phyloP scores from a whole-genome alignment of 2,888 invertebrate species.

The Hypselothyrea guttata region DNA sequence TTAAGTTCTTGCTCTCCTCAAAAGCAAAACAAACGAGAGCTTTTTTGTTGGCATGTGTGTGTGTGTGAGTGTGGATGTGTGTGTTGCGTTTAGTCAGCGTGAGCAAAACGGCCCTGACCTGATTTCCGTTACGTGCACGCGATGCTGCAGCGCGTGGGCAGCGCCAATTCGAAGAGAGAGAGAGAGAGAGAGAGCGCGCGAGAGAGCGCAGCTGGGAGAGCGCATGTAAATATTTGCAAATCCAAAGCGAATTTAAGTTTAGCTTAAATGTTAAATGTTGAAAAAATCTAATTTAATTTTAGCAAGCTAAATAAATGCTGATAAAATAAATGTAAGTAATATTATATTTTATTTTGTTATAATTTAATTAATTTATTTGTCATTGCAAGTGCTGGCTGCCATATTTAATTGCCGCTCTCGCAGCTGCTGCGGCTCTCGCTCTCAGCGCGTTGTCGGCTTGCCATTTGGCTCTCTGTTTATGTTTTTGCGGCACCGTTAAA shows the following conservation, averaged over 20 bases:
- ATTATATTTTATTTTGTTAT: background rate
- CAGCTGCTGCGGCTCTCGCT: conserved; percentile 8
- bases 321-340: no score
- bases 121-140: conserved; percentile 69
- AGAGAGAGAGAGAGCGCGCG: conserved; percentile 59
- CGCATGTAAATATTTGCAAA: background rate
- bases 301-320: no score
- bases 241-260: no score
- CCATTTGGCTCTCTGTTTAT: conserved; percentile 73
- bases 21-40: conserved; percentile 33
- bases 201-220: conserved; percentile 30
- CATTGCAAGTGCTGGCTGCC: conserved; percentile 4
- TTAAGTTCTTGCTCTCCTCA: conserved; percentile 28
- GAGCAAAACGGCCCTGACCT: conserved; percentile 82
- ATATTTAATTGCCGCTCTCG: conserved; percentile 30
- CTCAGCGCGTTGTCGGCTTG: conserved; percentile 27
- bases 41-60: conserved; percentile 11
- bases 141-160: conserved; percentile 71
- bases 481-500: conserved; percentile 68
- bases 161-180: conserved; percentile 37
- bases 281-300: no score
- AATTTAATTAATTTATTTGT: background rate
- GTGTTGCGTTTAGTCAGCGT: conserved; percentile 54
- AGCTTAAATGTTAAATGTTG: no score
- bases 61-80: conserved; percentile 15